Conservation (phyloP, 1,140 invertebrate species). For the Tetramorium simillimum region DNA sequence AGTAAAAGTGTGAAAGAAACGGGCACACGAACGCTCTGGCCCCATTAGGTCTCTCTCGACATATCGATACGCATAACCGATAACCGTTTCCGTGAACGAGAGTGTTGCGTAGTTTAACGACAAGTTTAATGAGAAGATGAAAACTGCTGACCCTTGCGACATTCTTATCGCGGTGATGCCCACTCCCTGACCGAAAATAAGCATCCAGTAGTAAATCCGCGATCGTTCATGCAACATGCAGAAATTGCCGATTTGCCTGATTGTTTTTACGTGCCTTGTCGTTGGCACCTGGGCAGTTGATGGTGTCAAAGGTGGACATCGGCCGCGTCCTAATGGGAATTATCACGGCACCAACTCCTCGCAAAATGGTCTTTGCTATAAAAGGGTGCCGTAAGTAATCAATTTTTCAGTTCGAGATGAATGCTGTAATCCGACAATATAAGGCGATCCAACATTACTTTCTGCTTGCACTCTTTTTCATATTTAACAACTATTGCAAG, state of each 20-base stretch:
- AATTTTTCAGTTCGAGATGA: not conserved
- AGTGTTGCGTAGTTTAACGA: conserved; percentile 59
- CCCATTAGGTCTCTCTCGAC: conserved; percentile 45
- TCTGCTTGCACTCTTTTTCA: not conserved
- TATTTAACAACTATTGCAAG: not conserved
- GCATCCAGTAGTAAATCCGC: conserved; percentile 69
- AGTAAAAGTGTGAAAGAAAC: conserved; percentile 21
- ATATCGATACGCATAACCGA: conserved; percentile 8
- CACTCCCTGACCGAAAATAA: conserved; percentile 57
- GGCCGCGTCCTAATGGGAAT: conserved; percentile 18
- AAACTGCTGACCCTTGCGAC: conserved; percentile 56
- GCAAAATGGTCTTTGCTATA: conserved; percentile 80
- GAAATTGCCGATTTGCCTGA: conserved; percentile 48
- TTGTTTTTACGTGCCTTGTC: conserved; percentile 53
- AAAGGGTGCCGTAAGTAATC: conserved; percentile 80
- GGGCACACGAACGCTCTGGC: not conserved
- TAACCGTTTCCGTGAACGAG: conserved; percentile 65
- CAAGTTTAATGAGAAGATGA: conserved; percentile 24
- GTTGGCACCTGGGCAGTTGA: conserved; percentile 62
- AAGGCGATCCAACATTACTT: not conserved
- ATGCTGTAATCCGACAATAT: not conserved
- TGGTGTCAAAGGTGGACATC: conserved; percentile 74
- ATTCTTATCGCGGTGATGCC: conserved; percentile 58
- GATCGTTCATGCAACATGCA: conserved; percentile 75
- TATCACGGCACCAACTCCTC: conserved; percentile 46